Conservation (phyloP, 1,140 invertebrate genomes). For the Meloidogyne chitwoodi region DNA sequence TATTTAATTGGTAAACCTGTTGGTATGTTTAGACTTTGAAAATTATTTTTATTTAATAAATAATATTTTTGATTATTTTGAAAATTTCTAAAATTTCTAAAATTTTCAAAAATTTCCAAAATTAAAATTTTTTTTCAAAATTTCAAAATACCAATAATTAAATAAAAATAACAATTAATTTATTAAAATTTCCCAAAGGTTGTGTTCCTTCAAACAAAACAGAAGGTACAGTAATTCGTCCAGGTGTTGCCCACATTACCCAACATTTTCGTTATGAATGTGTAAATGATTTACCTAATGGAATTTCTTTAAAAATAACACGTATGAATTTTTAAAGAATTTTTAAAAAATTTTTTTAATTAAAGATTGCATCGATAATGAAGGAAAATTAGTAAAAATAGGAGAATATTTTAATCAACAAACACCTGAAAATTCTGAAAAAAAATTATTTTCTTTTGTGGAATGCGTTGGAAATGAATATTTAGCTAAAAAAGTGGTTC, state of each 20-base stretch:
- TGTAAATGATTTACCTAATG: conserved; percentile 7
- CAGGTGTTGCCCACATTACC: conserved; percentile 24
- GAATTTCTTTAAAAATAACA: conserved; percentile 27
- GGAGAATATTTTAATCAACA: conserved; percentile 38
- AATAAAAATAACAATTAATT: not conserved
- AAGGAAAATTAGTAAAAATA: conserved; percentile 29
- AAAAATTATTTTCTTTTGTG: conserved; percentile 12
- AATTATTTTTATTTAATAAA: too few species aligned
- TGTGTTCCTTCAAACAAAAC: conserved; percentile 29
- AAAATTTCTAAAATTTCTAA: too few species aligned
- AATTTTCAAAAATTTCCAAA: too few species aligned
- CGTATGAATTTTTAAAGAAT: conserved; percentile 13
- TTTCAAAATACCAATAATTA: too few species aligned
- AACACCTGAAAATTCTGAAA: conserved; percentile 9
- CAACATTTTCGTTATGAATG: conserved; percentile 34
- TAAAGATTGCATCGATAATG: conserved; percentile 37
- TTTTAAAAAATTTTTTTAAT: not conserved
- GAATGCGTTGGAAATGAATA: conserved; percentile 40
- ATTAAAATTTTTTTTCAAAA: too few species aligned
- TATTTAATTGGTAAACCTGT: conserved; percentile 23
- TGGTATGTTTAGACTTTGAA: conserved; percentile 5
- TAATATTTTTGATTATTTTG: too few species aligned
- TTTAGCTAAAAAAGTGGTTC: conserved; percentile 43
- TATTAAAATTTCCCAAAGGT: conserved; percentile 26
- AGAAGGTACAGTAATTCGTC: conserved; percentile 29